Base-by-base conservation (phyloP, 2,797 vertebrate genomes). In the Fistularia tabacaria region DNA sequence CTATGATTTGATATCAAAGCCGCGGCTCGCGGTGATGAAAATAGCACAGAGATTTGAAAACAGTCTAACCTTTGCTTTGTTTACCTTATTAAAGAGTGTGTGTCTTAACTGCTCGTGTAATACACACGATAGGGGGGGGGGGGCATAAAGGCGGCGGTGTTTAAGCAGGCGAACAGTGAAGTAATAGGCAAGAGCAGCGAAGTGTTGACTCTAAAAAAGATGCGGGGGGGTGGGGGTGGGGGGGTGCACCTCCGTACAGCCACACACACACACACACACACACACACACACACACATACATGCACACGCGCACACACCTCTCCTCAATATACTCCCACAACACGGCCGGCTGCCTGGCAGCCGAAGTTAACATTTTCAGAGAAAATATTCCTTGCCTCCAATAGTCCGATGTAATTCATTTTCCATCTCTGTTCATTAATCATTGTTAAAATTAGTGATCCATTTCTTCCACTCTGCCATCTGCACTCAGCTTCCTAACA, bases 361-460 rank as follows among this genome's bases (percentile, higher is more conserved):
- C 93, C 88, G 93, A 95, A 93, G 94, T 95, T 96, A 96, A 97
- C 96, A 97, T 95, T 97, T 95, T 96, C 93, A 92, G 92, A 94
- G 89, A 96, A 96, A 97, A 97, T 95, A 95, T 96, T 97, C 94
- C 92, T 93, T 93, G 94, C 94, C 94, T 97, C 92, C 91, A 89
- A 98, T 95, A 94, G 94, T 97, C 95, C 95, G 92, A 95, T 94
- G 94, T 97, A 99, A 99, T 98, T 99, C 97, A 97, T 99, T 98
- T 98, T 98, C 97, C 95, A 98, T 98, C 97, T 99, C 95, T 98
- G 97, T 99, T 98, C 97, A 98, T 99, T 99, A 99, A 99, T 99
- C 97, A 99, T 99, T 99, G 96, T 99, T 98, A 99, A 98, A 99
- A 99, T 98, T 98, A 99, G 96, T 98, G 96, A 99, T 99, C 97